phyloP scores from a whole-genome alignment of 2,113 vertebrate species.

The Larimichthys polyactis region DNA sequence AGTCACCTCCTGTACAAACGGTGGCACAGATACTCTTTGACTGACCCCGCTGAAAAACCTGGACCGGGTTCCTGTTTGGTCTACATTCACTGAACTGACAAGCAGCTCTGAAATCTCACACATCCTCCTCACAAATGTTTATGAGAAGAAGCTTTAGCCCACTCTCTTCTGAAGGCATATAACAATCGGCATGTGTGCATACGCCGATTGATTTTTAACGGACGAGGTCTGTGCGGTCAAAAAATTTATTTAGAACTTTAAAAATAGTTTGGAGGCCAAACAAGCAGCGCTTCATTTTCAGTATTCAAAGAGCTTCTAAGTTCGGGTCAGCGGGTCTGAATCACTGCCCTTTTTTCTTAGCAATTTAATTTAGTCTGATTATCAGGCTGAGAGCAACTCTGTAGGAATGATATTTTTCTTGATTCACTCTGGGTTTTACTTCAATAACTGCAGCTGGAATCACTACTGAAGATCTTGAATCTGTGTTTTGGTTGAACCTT shows the following conservation, averaged over 20 bases:
- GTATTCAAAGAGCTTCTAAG: background rate
- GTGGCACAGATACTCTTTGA: slow-evolving; percentile 8
- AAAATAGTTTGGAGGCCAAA: background rate
- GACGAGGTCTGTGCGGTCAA: background rate
- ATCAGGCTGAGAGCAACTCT: background rate
- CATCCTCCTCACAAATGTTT: slow-evolving; percentile 37
- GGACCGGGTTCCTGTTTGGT: slow-evolving; percentile 16
- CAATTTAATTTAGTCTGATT: background rate
- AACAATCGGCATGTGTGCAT: background rate
- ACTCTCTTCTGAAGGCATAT: background rate
- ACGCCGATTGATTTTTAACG: background rate
- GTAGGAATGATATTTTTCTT: background rate
- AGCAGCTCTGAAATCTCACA: slow-evolving; percentile 76
- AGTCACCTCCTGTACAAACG: background rate
- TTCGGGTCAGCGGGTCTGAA: background rate
- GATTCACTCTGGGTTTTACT: background rate
- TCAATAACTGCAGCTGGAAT: slow-evolving; percentile 4
- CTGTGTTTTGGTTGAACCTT: background rate
- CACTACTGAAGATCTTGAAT: background rate
- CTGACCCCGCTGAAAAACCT: background rate
- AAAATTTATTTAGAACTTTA: background rate
- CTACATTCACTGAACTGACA: slow-evolving; percentile 37
- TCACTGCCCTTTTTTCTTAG: background rate
- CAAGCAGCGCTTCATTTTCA: background rate
- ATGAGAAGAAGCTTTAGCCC: slow-evolving; percentile 3